phyloP scores from a whole-genome alignment of 2,888 invertebrate species.

The Nomada ruficornis region DNA sequence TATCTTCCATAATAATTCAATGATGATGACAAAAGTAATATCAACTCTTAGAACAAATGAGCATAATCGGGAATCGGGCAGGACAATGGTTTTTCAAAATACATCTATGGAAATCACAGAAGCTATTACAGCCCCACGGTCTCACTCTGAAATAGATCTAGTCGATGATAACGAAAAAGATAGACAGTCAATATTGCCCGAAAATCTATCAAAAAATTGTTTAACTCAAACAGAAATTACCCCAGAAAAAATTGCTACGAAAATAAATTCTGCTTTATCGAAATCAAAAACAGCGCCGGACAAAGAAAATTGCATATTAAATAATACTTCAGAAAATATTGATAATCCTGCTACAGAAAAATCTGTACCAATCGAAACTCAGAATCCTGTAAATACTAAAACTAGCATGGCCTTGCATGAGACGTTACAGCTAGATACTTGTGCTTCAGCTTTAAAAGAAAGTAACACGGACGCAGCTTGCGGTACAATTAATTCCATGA shows the following conservation, averaged over 20 bases:
- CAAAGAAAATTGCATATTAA: constrained; percentile 15
- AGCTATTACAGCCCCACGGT: neutral
- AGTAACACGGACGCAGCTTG: constrained; percentile 25
- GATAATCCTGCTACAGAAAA: neutral
- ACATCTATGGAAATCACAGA: constrained; percentile 42
- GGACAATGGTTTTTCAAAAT: neutral
- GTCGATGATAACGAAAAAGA: neutral
- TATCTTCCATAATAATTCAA: constrained; percentile 28
- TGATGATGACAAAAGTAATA: constrained; percentile 26
- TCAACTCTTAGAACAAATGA: constrained; percentile 8
- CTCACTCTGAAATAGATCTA: neutral
- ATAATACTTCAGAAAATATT: constrained; percentile 1
- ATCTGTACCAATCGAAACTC: neutral
- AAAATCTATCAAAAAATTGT: neutral
- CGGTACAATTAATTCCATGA: constrained; percentile 9
- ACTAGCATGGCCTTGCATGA: constrained; percentile 30
- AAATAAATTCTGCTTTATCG: neutral
- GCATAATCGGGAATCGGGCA: neutral
- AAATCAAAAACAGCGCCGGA: neutral
- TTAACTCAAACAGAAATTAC: neutral
- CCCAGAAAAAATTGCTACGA: constrained; percentile 1
- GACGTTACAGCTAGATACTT: constrained; percentile 5
- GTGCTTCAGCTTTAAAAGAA: constrained; percentile 36
- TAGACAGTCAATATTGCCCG: neutral
- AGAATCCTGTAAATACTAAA: constrained; percentile 19